Percentiles rank a stretch among this genome's conserved stretches.
Conservation (phyloP, 2,797 vertebrate genomes). For the Menidia menidia region DNA sequence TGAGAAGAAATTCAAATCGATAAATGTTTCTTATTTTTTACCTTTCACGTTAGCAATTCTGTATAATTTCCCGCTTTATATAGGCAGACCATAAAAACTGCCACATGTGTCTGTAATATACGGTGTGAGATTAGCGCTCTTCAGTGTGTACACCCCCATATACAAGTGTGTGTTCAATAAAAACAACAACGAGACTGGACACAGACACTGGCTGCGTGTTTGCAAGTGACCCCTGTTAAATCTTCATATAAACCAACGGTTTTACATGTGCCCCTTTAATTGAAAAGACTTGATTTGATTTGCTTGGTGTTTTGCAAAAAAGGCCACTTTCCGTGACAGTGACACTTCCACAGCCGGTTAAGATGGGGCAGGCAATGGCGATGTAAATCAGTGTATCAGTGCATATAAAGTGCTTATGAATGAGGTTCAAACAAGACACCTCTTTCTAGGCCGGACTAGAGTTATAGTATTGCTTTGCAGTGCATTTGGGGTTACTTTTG, state of each 20-base stretch:
- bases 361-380: conserved; percentile 37
- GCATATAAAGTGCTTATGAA: conserved; percentile 39
- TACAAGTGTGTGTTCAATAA: conserved; percentile 18
- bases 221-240: conserved; percentile 47
- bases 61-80: conserved; percentile 61
- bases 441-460: neutral
- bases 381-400: conserved; percentile 42
- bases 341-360: conserved; percentile 54
- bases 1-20: conserved; percentile 63
- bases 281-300: conserved; percentile 56
- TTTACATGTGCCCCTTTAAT: conserved; percentile 57
- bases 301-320: conserved; percentile 56
- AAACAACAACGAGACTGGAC: conserved; percentile 37
- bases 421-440: conserved; percentile 14
- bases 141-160: conserved; percentile 15
- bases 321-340: conserved; percentile 53
- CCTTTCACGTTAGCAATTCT: conserved; percentile 39
- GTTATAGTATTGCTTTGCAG: neutral
- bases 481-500: neutral
- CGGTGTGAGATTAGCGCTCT: conserved; percentile 28
- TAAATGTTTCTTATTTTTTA: conserved; percentile 74
- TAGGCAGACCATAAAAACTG: conserved; percentile 57
- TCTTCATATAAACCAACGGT: conserved; percentile 44
- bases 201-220: conserved; percentile 32
- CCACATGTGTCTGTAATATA: conserved; percentile 48